Conservation (phyloP, 35 echinoderm and acorn worm species). For the Heliocidaris tuberculata region DNA sequence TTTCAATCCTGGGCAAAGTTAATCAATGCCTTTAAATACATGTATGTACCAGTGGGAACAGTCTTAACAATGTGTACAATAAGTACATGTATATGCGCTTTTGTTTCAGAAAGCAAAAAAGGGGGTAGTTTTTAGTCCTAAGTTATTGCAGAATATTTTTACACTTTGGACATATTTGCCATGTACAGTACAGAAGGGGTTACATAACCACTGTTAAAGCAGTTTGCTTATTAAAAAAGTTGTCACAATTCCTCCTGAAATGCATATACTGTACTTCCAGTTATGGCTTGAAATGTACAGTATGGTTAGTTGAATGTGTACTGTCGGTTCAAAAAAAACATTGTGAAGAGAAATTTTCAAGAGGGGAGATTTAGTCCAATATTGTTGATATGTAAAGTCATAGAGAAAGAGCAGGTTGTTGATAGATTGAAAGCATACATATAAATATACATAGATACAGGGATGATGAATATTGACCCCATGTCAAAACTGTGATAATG, state of each 20-base stretch:
- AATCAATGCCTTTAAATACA: no score
- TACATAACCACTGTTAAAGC: background rate
- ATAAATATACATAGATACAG: background rate
- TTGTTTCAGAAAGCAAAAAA: background rate
- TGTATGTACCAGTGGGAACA: background rate
- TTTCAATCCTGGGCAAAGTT: no score
- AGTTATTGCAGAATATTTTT: no score
- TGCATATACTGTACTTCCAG: background rate
- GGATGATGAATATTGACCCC: background rate
- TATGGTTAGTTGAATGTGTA: no score
- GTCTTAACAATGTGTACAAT: background rate
- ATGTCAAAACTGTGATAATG: background rate
- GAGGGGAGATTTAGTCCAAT: background rate
- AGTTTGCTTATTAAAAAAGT: background rate
- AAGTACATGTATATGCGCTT: background rate
- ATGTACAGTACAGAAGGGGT: background rate
- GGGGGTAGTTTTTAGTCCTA: no score
- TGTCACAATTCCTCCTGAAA: background rate
- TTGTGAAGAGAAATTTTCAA: background rate
- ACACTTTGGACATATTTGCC: no score
- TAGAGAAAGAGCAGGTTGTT: background rate
- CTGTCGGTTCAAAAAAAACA: background rate
- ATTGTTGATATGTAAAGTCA: background rate
- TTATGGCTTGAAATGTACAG: background rate
- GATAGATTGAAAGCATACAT: background rate